Conservation (phyloP, 2,797 vertebrate species). For the Pogoniulus pusillus region DNA sequence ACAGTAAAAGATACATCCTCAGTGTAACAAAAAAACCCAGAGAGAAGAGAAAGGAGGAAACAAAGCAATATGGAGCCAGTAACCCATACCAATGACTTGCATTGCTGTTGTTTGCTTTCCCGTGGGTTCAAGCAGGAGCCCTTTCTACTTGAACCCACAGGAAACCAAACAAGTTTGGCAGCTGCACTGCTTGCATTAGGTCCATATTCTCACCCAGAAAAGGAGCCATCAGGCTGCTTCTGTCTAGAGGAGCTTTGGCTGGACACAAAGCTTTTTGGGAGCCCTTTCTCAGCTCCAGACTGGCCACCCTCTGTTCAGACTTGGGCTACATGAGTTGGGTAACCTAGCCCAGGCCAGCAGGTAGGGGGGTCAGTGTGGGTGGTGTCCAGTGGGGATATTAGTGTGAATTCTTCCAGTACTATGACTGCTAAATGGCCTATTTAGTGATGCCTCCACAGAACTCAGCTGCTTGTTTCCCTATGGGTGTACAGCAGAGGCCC, state of each 20-base stretch:
- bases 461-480: background rate
- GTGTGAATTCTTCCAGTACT: background rate
- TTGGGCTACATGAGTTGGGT: background rate
- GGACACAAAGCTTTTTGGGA: background rate
- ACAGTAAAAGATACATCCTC: background rate
- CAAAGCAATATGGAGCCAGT: background rate
- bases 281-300: background rate
- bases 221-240: background rate
- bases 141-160: no score
- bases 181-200: background rate
- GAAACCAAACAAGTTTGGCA: background rate
- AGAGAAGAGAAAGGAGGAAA: no score
- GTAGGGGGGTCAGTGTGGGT: no score
- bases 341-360: background rate
- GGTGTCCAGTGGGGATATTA: background rate
- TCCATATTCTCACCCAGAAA: fast-evolving
- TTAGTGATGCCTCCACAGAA: background rate
- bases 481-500: background rate
- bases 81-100: background rate
- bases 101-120: background rate
- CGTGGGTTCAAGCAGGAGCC: fast-evolving
- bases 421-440: background rate
- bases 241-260: background rate
- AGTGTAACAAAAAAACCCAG: background rate
- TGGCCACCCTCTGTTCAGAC: background rate